Base-by-base conservation (phyloP, 2,797 vertebrate genomes). In the Amblyopsis hoosieri region DNA sequence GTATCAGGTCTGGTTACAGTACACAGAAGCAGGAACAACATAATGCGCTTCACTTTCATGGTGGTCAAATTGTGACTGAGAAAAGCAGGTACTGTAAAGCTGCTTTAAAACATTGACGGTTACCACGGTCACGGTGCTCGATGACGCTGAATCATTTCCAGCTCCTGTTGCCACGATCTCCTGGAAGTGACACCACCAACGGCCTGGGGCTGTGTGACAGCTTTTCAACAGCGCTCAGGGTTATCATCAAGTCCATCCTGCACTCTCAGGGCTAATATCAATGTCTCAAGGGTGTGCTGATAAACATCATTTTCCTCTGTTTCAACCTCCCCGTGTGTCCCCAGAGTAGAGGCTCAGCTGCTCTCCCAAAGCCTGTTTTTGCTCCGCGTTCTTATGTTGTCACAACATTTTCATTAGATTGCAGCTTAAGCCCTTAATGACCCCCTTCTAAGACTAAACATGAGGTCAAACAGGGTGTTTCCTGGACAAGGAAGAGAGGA, bases 371-470 rank as follows among this genome's bases (percentile, higher is more conserved):
- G 82, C 83, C 78, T 81, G 89, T 88, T 87, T 91, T 86, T 72
- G 78, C 78, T 81, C 83, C 81, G 64, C 75, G 81, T 75, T 78
- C 17, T 80, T 72, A 80, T 84, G 82, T 86, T 83, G 85, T 83
- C 83, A 87, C 88, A 89, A 89, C 85, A 87, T 89, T 88, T 90
- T 88, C 85, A 90, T 91, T 88, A 90, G 78, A 80, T 80, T 61
- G 82, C 86, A 83, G 81, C 87, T 76, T 78, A 81, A 88, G 86
- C 84, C 69, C 72, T 69, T 86, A 90, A 88, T 76, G 83, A 85
- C 72, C 81, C 72, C 60, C 79, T 74, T 77, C 55, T 49, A 74
- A 85, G 85, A 87, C 84, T 87, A 85, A 88, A 90, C 85, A 88
- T 11, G 78, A 74, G 88, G 87, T 86, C 78, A 86, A 76, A 70